Base-by-base conservation (phyloP, 2,113 vertebrate genomes). In the Ceyx margarethae region DNA sequence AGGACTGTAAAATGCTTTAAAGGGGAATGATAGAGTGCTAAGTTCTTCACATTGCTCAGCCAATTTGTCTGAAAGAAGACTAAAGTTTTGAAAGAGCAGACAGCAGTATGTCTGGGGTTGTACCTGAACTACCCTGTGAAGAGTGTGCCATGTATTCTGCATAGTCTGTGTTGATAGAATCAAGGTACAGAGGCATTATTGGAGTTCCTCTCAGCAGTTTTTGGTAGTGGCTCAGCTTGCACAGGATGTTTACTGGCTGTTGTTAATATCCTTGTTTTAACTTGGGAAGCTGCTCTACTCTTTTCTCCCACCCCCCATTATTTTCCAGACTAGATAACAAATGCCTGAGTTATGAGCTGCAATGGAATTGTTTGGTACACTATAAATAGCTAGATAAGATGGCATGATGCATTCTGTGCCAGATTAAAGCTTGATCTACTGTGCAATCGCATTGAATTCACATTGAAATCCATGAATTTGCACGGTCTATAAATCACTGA, bases 311-410 rank as follows among this genome's bases (percentile, higher is more conserved):
- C 45, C 45, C 18, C 45, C 17, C 15, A 28, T 62, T 45, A 54
- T 43, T 87, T 33, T 84, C 14, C 76, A 50, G 42, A 86, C 21
- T 17, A 76, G 22, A 58, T 58, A 89, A 43, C 25, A 69, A 16
- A 50, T 10, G 1, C 69, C 48, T 83, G 31, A 74, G 18, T 64
- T 81, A 69, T 21, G 18, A 25, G 29, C 28, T 82, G 54, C 43
- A 29, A 6, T 56, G 25, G 65, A 78, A 42, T 22, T 90, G 12
- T 72, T 93, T 2, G 0, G 2, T 73, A 66, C 2, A 5, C 15
- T 92, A 21, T 48, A 71, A 85, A 66, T 92, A 68, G 33, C 50
- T 62, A 79, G 88, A 89, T 91, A 79, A 80, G 16, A 76, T 45
- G 9, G 33, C 1, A 2, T 0, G 9, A 66, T 67, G 53, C 5